Base-by-base conservation (phyloP, 1,140 invertebrate species). In the Medauroidea extradentata region DNA sequence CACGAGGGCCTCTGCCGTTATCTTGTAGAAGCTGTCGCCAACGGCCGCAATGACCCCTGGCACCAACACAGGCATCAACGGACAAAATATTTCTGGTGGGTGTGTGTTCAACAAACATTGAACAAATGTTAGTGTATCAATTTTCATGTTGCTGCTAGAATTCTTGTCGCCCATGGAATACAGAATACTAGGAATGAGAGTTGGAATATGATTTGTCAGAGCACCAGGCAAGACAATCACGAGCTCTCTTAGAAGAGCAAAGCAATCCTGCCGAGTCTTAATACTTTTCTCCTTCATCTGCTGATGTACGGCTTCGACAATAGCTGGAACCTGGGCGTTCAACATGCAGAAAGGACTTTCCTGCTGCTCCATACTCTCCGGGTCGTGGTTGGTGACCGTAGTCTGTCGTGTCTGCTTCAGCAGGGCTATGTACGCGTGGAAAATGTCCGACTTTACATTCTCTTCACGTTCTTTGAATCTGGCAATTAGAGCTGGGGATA, bases 401-500 rank as follows among this genome's bases (percentile, higher is more conserved):
- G 87, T 81, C 0, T 90, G 85, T 59, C 87, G 85, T 0, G 94
- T 96, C 73, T 96, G 94, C 62, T 88, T 82, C 51, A 99, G 71
- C n/a, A 99, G 74, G 0, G 94, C 91, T 53, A 96, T 91, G 70
- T 97, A 99, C 0, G 94, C 94, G 68, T 95, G 92, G 69, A 99
- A 94, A 48, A 99, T 96, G 70, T 99, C 97, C 43, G 93, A 94
- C 73, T 98, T 98, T 0, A 99, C 97, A 75, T 97, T 99, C 78
- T 99, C 97, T 78, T 99, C 97, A 41, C 97, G 83, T 76, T 99
- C 97, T 86, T 96, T 97, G 70, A 98, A 98, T 71, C 96, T 82
- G 0, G 84, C 79, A 66, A 98, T 97, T 13, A 99, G 78, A 29
- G 90, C 88, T 8, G 94, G 93, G 8, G 93, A 94, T 3, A 98